Evolutionary conservation across 2,113 vertebrate genomes (phyloP).

Genomic region (Oriolus oriolus): DNA sequence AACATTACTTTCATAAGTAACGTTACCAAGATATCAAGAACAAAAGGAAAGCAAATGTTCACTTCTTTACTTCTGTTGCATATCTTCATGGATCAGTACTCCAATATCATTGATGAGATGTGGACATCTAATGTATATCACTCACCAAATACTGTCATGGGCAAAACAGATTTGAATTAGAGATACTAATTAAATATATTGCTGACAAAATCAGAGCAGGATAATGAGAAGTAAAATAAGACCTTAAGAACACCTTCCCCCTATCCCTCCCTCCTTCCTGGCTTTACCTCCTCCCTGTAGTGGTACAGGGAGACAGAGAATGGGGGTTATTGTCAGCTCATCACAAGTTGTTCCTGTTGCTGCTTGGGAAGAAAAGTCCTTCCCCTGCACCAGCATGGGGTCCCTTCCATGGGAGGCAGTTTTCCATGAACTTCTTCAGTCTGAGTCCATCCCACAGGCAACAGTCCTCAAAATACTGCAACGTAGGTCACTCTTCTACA

Average conservation of each 20-base stretch:
- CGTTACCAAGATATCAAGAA: neutral
- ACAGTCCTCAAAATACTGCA: too few relatives aligned
- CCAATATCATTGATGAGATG: neutral
- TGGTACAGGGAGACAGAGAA: neutral
- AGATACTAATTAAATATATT: neutral
- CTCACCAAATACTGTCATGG: neutral
- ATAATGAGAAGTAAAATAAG: neutral
- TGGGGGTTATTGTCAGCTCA: too few relatives aligned
- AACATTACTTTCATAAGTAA: neutral
- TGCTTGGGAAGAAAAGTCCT: neutral
- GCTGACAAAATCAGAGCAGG: neutral
- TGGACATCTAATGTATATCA: neutral
- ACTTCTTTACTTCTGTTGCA: neutral
- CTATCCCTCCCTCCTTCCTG: neutral
- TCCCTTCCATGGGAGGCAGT: fast-evolving
- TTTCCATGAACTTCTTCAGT: neutral
- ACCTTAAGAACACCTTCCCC: neutral
- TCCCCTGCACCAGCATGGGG: neutral
- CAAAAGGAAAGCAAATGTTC: neutral
- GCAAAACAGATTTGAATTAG: neutral
- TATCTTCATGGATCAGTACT: neutral
- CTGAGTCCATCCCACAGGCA: neutral
- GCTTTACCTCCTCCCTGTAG: neutral
- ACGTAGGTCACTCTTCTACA: too few relatives aligned
- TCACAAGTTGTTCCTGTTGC: neutral